Base-by-base conservation (phyloP, 2,888 invertebrate genomes). In the Pelosia muscerda region DNA sequence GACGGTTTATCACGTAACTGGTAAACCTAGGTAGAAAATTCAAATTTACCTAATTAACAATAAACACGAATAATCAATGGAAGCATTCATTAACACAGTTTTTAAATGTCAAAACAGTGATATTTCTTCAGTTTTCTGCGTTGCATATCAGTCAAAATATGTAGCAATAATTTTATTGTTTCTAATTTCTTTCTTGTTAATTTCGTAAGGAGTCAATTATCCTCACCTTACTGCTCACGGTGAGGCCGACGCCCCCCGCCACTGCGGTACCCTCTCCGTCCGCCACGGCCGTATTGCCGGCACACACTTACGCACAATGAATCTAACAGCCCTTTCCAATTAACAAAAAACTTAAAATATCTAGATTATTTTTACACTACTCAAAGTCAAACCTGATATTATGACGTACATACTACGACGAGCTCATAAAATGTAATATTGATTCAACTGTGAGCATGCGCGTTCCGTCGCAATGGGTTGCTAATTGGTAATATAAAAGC, bases 201-300 rank as follows among this genome's bases (percentile, higher is more conserved):
- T 54, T 53, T 11, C 31, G 59, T 54, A 49, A 49, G 49, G 49
- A n/a, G 49, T n/a, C n/a, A 49, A 49, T 65, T 63, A 73, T 62
- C 71, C 73, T 73, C 84, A 93, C 94, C 93, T 95, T 95, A 86
- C 92, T 94, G 88, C 89, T 92, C 94, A 95, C 94, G 94, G 94
- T 83, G 93, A 95, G 94, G 93, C 94, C 91, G 85, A 90, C 92
- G 92, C 94, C 94, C 86, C 90, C 94, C 93, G 93, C 87, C 85
- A 88, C 88, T 76, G 87, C 86, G 65, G 91, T 84, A 79, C 85
- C 88, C 82, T 94, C 94, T 76, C 89, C 87, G 83, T 93, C 94
- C 91, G 90, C 93, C 93, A 92, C 91, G 91, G 92, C 93, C 89
- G 88, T 75, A 69, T 81, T 80, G 79, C 84, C 84, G 78, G 75